Conservation (phyloP, 2,113 vertebrate genomes). For the Platycercus adscitus region DNA sequence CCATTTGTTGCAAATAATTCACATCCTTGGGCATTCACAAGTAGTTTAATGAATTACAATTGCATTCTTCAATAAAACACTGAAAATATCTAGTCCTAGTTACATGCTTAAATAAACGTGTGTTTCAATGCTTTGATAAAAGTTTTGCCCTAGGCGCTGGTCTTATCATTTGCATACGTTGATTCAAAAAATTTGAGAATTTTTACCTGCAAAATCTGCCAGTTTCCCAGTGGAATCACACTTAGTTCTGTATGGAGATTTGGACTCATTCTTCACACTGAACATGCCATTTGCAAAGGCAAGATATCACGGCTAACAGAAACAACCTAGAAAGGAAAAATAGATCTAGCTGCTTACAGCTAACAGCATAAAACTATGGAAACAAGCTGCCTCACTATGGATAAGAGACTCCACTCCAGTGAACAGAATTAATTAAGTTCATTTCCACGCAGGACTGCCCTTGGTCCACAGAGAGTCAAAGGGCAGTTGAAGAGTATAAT, state of each 20-base stretch:
- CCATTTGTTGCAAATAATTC: neutral
- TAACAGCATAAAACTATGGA: slow-evolving; percentile 36
- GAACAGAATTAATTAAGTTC: slow-evolving; percentile 73
- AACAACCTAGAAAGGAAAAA: neutral
- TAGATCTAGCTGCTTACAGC: slow-evolving; percentile 2
- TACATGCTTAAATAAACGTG: neutral
- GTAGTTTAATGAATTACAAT: neutral
- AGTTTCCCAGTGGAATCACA: neutral
- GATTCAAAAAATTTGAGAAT: neutral
- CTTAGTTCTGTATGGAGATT: neutral
- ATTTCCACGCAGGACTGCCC: slow-evolving; percentile 66
- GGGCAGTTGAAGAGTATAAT: slow-evolving; percentile 71
- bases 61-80: neutral
- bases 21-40: neutral
- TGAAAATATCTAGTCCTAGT: neutral
- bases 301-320: neutral
- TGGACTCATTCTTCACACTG: neutral
- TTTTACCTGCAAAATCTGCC: neutral
- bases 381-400: slow-evolving; percentile 35
- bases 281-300: neutral
- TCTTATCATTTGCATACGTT: neutral
- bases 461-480: slow-evolving; percentile 67
- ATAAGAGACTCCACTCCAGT: slow-evolving; percentile 50
- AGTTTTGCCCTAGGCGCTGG: neutral
- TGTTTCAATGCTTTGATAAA: neutral